phyloP scores from a whole-genome alignment of 2,888 invertebrate species.

The Chymomyza caudatula region DNA sequence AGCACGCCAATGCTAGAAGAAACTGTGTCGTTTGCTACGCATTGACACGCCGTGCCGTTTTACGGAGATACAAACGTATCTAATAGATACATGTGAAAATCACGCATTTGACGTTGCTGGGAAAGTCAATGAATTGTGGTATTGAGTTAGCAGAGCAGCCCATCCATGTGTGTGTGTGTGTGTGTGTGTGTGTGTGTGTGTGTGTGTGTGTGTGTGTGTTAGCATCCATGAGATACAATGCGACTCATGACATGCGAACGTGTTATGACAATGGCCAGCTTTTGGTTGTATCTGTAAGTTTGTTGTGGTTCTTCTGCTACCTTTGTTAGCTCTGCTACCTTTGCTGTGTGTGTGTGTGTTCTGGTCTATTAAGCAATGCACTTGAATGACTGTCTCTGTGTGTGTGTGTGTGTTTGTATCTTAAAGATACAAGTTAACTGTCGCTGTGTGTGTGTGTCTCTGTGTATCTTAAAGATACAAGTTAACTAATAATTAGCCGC shows the following conservation, averaged over 20 bases:
- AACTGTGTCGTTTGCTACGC: constrained; percentile 70
- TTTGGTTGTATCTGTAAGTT: neutral
- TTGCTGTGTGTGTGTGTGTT: constrained; percentile 5
- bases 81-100: constrained; percentile 74
- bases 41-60: constrained; percentile 53
- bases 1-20: constrained; percentile 34
- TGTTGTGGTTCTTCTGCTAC: neutral
- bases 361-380: constrained; percentile 26
- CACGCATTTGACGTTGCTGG: constrained; percentile 66
- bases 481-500: constrained; percentile 69
- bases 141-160: constrained; percentile 38
- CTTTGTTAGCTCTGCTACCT: neutral
- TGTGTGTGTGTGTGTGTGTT: constrained; percentile 14
- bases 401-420: constrained; percentile 33
- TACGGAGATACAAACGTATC: constrained; percentile 61
- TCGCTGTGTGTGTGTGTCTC: neutral
- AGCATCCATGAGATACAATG: constrained; percentile 58
- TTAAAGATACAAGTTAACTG: constrained; percentile 64
- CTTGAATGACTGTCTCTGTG: neutral
- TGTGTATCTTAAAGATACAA: constrained; percentile 64
- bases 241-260: constrained; percentile 33
- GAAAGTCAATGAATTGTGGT: constrained; percentile 69
- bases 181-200: neutral
- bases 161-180: neutral
- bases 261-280: constrained; percentile 63